Evolutionary conservation across 2,888 invertebrate species (phyloP), one percentile per base, ranked within the genome.

Genomic region (Bugulina stolonifera): DNA sequence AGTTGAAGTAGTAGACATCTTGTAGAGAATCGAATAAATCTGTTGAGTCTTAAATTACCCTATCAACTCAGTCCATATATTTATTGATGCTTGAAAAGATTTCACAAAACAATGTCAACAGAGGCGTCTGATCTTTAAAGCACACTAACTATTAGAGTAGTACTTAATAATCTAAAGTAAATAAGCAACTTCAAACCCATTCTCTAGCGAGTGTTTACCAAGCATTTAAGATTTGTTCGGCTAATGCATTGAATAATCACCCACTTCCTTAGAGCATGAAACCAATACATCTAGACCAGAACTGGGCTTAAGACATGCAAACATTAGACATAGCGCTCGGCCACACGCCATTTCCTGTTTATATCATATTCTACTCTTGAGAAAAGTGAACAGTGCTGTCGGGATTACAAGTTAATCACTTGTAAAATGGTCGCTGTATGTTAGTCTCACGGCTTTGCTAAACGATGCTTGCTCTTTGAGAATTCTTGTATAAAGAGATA

Each of bases 211-310:
- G 14, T 64, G 64, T 64, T 64, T 64, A 32, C 32, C 27, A 27
- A 64, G 64, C 64, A 64, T 64, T 64, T 32, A 64, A 64, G 64
- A 64, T 64, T 10, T 27, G 27, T 14, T 10, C 29, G 18, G 64
- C 64, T 64, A 64, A 64, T 64, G 64, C 64, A 25, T 2, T 32
- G 32, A 27, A 27, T 64, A 64, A 64, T 64, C 64, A 32, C 14
- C 32, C 27, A 64, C 64, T 64, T 64, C 64, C 64, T 64, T 64
- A 27, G n/a, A 34, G 64, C 64, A 32, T 64, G 64, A 22, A 64
- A 64, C 64, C n/a, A 27, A 64, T 64, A 64, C 64, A 29, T 64
- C 5, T 64, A 64, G 22, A 64, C 64, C 64, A 64, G 64, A 64
- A 64, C 64, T 64, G 3, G 32, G 64, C 27, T 18, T 14, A 27